These are phyloP conservation scores for Todiramphus saurophagus DNA, from an alignment of 2,113 vertebrate genomes.

Conservation along the genomic window DNA sequence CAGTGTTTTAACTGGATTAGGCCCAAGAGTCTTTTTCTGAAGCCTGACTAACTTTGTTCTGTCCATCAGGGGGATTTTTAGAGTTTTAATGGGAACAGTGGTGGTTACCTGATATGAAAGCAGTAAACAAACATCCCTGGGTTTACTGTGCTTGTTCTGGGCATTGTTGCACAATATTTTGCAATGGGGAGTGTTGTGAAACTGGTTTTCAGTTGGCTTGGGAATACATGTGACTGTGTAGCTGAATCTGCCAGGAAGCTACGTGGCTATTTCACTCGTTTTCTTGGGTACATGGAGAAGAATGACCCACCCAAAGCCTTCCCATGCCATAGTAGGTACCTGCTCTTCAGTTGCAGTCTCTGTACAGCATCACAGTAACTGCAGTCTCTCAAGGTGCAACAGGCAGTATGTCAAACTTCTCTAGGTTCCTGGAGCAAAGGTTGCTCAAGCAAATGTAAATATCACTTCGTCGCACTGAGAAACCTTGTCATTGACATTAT, in stretches of 20 bases:
- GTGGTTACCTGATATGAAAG: neutral
- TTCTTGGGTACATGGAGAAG: neutral
- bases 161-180: neutral
- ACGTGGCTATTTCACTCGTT: neutral
- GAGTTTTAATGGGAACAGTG: neutral
- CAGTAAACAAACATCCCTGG: neutral
- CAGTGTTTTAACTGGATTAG: fast-evolving
- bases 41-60: neutral
- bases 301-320: neutral
- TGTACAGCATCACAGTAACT: neutral
- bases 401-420: neutral
- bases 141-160: neutral
- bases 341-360: neutral
- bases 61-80: neutral
- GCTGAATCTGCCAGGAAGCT: neutral
- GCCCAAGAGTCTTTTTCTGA: neutral
- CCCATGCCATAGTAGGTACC: fast-evolving
- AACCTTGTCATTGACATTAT: neutral
- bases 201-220: neutral
- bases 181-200: conserved; percentile 32
- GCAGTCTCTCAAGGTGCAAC: neutral
- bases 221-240: neutral
- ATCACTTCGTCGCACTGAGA: neutral
- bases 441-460: neutral
- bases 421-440: neutral